Percentiles rank a stretch among this genome's conserved stretches.
These are phyloP conservation scores for Heliconius hermathena DNA, from an alignment of 1,140 invertebrate genomes.

Conservation along the genomic window DNA sequence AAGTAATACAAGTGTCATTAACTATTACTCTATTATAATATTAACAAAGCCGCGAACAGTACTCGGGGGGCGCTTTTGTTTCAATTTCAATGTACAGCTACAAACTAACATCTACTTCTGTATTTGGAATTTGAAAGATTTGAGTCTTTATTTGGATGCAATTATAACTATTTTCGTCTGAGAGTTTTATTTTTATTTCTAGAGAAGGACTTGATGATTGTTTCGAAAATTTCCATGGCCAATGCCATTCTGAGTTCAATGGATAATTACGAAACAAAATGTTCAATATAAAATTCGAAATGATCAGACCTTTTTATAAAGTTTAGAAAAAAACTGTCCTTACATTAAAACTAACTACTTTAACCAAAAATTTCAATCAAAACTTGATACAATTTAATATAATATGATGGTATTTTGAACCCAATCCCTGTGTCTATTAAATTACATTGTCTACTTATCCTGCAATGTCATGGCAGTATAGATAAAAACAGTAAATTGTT, in stretches of 20 bases:
- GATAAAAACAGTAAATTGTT: slow-evolving; percentile 1
- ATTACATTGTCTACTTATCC: neutral
- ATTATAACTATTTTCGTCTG: slow-evolving; percentile 21
- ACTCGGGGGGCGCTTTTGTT: slow-evolving; percentile 66
- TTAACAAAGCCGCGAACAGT: slow-evolving; percentile 66
- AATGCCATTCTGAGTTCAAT: slow-evolving; percentile 33
- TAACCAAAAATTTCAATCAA: no score
- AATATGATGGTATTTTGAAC: neutral
- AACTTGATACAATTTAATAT: no score
- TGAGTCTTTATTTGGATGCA: slow-evolving; percentile 20
- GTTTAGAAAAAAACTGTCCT: no score
- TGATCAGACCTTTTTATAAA: neutral
- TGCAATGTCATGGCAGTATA: neutral
- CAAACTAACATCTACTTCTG: slow-evolving; percentile 15
- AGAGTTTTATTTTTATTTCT: slow-evolving; percentile 20
- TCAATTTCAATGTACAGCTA: slow-evolving; percentile 58
- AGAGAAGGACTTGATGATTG: slow-evolving; percentile 46
- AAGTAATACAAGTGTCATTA: slow-evolving; percentile 69
- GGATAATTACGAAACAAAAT: slow-evolving; percentile 30
- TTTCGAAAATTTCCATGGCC: slow-evolving; percentile 62
- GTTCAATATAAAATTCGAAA: neutral
- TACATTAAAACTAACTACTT: no score
- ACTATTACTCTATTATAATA: slow-evolving; percentile 72
- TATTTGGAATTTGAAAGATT: slow-evolving; percentile 24
- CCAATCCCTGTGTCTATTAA: neutral